A percentile compares a stretch with the other conserved stretches of the same genome.
Evolutionary conservation across 2,888 invertebrate species (phyloP).

Genomic region (Philopedon plagiatum): DNA sequence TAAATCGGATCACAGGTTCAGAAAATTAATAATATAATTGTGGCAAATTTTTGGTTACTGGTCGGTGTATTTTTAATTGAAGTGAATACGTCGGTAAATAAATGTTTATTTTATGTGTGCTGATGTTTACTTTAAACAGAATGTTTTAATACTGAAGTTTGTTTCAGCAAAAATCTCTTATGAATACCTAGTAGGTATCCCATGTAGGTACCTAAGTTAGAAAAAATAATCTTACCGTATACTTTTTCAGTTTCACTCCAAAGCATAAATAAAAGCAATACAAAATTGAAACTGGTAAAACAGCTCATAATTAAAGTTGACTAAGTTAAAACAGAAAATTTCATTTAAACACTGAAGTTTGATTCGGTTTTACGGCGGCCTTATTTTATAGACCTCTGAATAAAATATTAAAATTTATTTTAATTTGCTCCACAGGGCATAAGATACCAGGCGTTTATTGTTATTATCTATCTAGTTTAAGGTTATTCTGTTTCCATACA

Average conservation of each 20-base stretch:
- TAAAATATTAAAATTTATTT: background rate
- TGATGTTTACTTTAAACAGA: too few relatives aligned
- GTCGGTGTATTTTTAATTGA: too few relatives aligned
- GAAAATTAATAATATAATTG: too few relatives aligned
- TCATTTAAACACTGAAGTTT: conserved; percentile 1
- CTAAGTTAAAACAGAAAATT: conserved; percentile 12
- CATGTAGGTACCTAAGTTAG: background rate
- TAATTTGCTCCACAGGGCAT: background rate
- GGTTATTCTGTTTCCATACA: background rate
- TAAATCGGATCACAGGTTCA: too few relatives aligned
- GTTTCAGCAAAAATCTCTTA: conserved; percentile 7
- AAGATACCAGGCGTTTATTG: background rate
- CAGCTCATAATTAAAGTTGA: conserved; percentile 14
- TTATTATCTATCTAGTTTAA: background rate
- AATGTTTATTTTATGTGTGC: too few relatives aligned
- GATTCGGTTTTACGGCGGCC: background rate
- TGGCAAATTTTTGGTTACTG: too few relatives aligned
- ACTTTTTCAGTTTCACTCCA: background rate
- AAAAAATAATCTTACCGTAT: background rate
- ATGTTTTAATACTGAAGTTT: too few relatives aligned
- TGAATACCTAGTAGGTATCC: too few relatives aligned
- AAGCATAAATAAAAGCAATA: background rate
- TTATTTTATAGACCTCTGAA: background rate
- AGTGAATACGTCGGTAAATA: too few relatives aligned
- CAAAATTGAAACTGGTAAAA: background rate